Base-by-base conservation (phyloP, 2,888 invertebrate species). In the Anaspis maculata region DNA sequence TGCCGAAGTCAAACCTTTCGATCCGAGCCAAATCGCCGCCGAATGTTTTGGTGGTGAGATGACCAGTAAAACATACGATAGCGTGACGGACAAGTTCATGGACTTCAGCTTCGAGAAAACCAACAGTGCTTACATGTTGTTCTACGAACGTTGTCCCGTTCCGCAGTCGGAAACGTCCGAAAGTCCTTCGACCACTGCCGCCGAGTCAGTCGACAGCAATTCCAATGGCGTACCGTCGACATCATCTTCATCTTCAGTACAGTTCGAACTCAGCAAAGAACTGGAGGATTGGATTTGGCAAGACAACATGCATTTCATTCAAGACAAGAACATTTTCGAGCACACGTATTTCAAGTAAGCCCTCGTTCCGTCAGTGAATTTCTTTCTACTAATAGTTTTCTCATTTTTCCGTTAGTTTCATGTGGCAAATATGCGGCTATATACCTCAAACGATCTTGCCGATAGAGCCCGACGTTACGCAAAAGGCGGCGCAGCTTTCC, bases 11-110 rank as follows among this genome's bases (percentile, higher is more conserved):
- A 94, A 94, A 64, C 85, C 87, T 0, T 95, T 95, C 63, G 95
- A 95, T 71, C 89, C 92, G 0, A 87, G 85, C 52, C 92, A 91
- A 67, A 83, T 95, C 37, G 92, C 92, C 1, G 82, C 89, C 0
- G 95, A 95, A 66, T 95, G 95, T 66, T 95, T 95, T 64, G 95
- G 95, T 2, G 95, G 95, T 3, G 95, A 95, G 72, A 92, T 94
- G 89, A 94, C 91, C 32, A 92, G 92, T 58, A 94, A 94, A 72
- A 94, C 92, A 0, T 95, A 94, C 59, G 95, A 95, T 62, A 89
- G 92, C 0, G 91, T 92, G 13, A 91, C 91, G 5, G 95, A 95
- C 54, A 94, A 94, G 62, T 95, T 92, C 62, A 86, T 95, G 84
- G 95, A 95, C 63, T 91, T 95, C 59, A 92, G 92, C 52, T 94